These are phyloP conservation scores for Dissostichus mawsoni DNA, from an alignment of 2,113 vertebrate species.

Conservation along the genomic window DNA sequence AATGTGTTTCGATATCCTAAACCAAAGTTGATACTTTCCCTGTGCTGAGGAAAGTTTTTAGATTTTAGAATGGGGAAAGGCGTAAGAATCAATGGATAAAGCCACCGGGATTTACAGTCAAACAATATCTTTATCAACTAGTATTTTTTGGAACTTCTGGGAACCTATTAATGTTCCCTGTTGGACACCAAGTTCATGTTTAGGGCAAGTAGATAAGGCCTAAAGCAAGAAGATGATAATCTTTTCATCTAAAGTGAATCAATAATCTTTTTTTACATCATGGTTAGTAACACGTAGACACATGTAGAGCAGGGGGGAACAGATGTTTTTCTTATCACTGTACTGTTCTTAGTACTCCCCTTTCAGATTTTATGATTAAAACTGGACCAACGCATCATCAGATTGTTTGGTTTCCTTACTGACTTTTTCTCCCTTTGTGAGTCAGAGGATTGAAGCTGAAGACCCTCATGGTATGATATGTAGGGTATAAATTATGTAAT, in stretches of 20 bases:
- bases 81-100: neutral
- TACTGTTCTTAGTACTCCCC: conserved; percentile 8
- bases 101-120: neutral
- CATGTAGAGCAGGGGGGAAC: conserved; percentile 33
- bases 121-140: neutral
- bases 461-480: neutral
- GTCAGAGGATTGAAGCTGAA: conserved; percentile 8
- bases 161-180: neutral
- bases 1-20: too few relatives aligned
- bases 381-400: conserved; percentile 14
- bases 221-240: neutral
- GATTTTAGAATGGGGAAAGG: too few relatives aligned
- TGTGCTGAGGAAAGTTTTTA: neutral
- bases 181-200: neutral
- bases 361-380: conserved; percentile 7
- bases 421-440: conserved; percentile 26
- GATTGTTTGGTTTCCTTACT: conserved; percentile 6
- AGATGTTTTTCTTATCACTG: conserved; percentile 20
- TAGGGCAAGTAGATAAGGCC: neutral
- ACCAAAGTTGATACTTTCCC: neutral
- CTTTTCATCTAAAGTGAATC: conserved; percentile 3
- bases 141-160: neutral
- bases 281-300: conserved; percentile 1
- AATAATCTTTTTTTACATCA: neutral
- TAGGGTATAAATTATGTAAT: neutral